phyloP scores from a whole-genome alignment of 2,797 vertebrate genomes.

The Neosalanx taihuensis region DNA sequence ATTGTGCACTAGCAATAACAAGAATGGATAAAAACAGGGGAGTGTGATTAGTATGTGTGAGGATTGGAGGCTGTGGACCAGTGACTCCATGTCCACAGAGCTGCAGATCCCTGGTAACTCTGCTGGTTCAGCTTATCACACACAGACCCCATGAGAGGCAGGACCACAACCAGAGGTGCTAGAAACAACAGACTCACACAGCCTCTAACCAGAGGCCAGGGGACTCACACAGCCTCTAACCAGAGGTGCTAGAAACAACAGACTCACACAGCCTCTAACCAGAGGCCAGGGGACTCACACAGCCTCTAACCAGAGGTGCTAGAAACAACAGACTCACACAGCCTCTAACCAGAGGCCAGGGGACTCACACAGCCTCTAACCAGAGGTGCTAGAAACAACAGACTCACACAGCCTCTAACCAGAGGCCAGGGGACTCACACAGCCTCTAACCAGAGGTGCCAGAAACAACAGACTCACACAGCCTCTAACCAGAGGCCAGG shows the following conservation, averaged over 20 bases:
- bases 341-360: too few species aligned
- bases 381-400: conserved; percentile 48
- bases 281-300: too few species aligned
- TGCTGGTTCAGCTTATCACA: conserved; percentile 26
- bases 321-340: too few species aligned
- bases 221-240: conserved; percentile 18
- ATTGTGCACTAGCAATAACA: too few species aligned
- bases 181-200: conserved; percentile 43
- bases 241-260: too few species aligned
- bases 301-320: too few species aligned
- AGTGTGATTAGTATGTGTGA: neutral
- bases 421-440: conserved; percentile 38
- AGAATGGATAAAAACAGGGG: too few species aligned
- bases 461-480: conserved; percentile 24
- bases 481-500: conserved; percentile 26
- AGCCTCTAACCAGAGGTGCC: conserved; percentile 28
- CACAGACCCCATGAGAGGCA: conserved; percentile 43
- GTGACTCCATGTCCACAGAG: conserved; percentile 37
- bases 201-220: conserved; percentile 26
- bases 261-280: too few species aligned
- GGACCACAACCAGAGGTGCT: conserved; percentile 42
- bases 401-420: too few species aligned
- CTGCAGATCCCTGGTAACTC: conserved; percentile 53
- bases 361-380: neutral
- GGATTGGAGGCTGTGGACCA: conserved; percentile 27